Evolutionary conservation across 2,888 invertebrate genomes (phyloP), one percentile per base, ranked within the genome.

Genomic region (Gymnocheta viridis): DNA sequence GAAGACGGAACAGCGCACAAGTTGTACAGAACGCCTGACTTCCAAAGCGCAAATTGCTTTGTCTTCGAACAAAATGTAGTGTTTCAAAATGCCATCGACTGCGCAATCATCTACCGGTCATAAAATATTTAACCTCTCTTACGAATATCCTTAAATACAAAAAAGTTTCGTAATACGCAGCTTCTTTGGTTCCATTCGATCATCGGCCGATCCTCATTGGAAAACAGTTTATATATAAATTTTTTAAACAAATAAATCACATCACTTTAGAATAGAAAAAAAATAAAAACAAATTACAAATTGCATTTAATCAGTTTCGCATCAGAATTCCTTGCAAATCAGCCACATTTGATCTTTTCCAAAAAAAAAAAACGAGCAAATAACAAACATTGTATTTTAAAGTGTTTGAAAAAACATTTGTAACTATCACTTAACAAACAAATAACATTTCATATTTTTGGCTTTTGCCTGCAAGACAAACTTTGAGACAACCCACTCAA

Each of bases 401-500:
- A 73, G 84, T 84, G 84, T 84, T 78, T 81, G 81, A 32, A 64
- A 62, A 81, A 78, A 81, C 81, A 84, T 84, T 84, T 84, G 84
- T 84, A 77, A 81, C 62, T 41, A 73, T 73, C 84, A 81, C 84
- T 62, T 76, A 81, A 69, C 67, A 38, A 67, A 84, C 84, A 84
- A 84, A 84, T 84, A 84, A 58, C 62, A 32, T 81, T 81, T 81
- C 77, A 84, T 84, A 84, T 78, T 76, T 77, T 70, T 47, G 51
- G 47, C 41, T 81, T 77, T 73, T 77, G 35, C 17, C 62, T 51
- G 17, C 38, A 62, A 78, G 22, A 24, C 22, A 60, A 62, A 27
- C 27, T 66, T 54, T 44, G 70, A 62, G 72, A 22, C 73, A 73
- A 73, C 77, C 83, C 60, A 84, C 83, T 72, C 80, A 67, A 64